Conservation (phyloP, 2,888 invertebrate genomes). For the Sarcophaga variegata region DNA sequence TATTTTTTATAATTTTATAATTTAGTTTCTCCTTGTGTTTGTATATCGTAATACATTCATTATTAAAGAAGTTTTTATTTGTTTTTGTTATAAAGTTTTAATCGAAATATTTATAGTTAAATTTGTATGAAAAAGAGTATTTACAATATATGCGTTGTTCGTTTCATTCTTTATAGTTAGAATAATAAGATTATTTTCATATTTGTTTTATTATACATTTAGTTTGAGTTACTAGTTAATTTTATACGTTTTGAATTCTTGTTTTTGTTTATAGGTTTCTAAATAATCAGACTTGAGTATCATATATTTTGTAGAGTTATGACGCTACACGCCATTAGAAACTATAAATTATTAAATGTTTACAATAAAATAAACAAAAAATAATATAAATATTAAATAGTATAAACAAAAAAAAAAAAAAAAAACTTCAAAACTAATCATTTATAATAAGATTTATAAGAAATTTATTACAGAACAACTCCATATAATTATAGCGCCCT, state of each 20-base stretch:
- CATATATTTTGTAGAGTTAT: constrained; percentile 51
- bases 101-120: background rate
- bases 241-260: constrained; percentile 10
- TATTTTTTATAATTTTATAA: background rate
- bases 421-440: no score
- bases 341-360: background rate
- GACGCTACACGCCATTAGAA: constrained; percentile 28
- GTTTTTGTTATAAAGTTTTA: constrained; percentile 1
- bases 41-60: no score
- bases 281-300: constrained; percentile 71
- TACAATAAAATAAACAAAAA: background rate
- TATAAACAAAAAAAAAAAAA: no score
- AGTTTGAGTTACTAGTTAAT: background rate
- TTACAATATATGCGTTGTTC: constrained; percentile 63
- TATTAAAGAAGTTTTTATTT: background rate
- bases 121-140: constrained; percentile 51
- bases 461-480: no score
- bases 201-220: background rate
- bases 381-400: background rate
- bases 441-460: no score
- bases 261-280: constrained; percentile 55
- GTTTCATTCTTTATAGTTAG: constrained; percentile 27
- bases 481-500: no score
- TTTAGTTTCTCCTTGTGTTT: no score
- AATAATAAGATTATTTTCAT: constrained; percentile 18